phyloP scores from a whole-genome alignment of 2,888 invertebrate species.

The Tinea semifulvella region DNA sequence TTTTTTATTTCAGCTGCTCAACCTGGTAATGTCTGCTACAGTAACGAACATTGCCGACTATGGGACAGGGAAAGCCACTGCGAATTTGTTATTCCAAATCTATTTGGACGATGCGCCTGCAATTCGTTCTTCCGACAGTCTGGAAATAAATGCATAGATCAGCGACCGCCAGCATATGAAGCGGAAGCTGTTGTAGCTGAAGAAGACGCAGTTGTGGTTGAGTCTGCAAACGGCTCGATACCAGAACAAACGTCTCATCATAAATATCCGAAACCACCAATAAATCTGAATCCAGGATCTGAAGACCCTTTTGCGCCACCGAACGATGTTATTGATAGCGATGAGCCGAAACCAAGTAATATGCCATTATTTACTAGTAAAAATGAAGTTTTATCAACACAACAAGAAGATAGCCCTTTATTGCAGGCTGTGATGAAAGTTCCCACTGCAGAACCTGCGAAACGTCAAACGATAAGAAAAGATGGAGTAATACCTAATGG shows the following conservation, averaged over 20 bases:
- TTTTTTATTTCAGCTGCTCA: slow-evolving; percentile 75
- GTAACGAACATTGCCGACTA: slow-evolving; percentile 87
- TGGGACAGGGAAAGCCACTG: slow-evolving; percentile 87
- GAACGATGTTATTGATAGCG: slow-evolving; percentile 29
- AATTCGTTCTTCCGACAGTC: slow-evolving; percentile 71
- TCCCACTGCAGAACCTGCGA: slow-evolving; percentile 42
- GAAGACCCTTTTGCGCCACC: slow-evolving; percentile 30
- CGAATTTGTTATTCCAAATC: slow-evolving; percentile 87
- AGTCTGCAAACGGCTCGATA: slow-evolving; percentile 27
- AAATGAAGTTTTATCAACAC: slow-evolving; percentile 46
- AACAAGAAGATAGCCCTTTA: slow-evolving; percentile 46
- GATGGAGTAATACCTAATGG: slow-evolving; percentile 51
- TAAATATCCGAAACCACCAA: slow-evolving; percentile 30
- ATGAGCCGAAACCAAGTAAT: slow-evolving; percentile 45
- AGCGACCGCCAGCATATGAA: slow-evolving; percentile 35
- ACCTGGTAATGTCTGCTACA: slow-evolving; percentile 88
- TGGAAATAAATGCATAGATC: slow-evolving; percentile 70
- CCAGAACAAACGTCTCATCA: slow-evolving; percentile 25
- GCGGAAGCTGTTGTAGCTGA: slow-evolving; percentile 53
- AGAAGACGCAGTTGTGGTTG: slow-evolving; percentile 34
- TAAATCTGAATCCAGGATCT: slow-evolving; percentile 26
- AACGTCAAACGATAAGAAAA: slow-evolving; percentile 43
- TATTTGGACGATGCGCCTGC: slow-evolving; percentile 89
- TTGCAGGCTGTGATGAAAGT: slow-evolving; percentile 55
- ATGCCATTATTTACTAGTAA: slow-evolving; percentile 40